Percentiles rank a stretch among this genome's conserved stretches.
These are phyloP conservation scores for Fringilla coelebs DNA, from an alignment of 2,797 vertebrate species.

Conservation along the genomic window DNA sequence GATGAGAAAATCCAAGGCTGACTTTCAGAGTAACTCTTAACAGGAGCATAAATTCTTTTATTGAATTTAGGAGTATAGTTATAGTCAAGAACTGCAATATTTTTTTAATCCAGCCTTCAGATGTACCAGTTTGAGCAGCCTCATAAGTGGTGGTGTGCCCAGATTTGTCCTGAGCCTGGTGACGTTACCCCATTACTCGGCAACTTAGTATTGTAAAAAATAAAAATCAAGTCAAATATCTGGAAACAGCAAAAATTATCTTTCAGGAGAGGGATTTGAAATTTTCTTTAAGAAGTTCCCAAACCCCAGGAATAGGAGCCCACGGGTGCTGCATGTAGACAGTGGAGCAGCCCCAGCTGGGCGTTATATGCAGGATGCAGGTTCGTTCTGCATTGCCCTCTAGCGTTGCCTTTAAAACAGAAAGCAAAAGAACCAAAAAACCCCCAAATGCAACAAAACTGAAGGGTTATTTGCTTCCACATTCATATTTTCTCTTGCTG, in stretches of 20 bases:
- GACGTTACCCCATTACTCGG: not conserved
- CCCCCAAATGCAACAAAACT: not conserved
- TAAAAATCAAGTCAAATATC: not conserved
- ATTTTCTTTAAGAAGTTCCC: not conserved
- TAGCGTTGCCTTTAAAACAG: not conserved
- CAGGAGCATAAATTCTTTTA: not conserved
- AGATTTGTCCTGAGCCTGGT: not conserved
- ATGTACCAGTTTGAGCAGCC: not conserved
- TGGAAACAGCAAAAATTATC: not conserved
- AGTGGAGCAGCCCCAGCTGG: not conserved
- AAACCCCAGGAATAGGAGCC: not conserved
- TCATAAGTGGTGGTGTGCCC: rapidly evolving
- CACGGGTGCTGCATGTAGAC: rapidly evolving
- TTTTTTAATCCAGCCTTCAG: not conserved
- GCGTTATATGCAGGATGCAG: rapidly evolving
- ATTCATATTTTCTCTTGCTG: not conserved
- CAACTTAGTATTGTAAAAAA: not conserved
- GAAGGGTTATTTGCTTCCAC: not conserved
- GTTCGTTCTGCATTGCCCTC: constrained; percentile 10
- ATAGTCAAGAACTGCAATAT: not conserved
- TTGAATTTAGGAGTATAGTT: not conserved
- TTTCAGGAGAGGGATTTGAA: not conserved
- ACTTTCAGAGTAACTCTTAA: not conserved
- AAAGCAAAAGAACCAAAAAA: not conserved
- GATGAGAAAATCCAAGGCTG: not conserved